Base-by-base conservation (phyloP, 2,888 invertebrate genomes). In the Spilarctia lutea region DNA sequence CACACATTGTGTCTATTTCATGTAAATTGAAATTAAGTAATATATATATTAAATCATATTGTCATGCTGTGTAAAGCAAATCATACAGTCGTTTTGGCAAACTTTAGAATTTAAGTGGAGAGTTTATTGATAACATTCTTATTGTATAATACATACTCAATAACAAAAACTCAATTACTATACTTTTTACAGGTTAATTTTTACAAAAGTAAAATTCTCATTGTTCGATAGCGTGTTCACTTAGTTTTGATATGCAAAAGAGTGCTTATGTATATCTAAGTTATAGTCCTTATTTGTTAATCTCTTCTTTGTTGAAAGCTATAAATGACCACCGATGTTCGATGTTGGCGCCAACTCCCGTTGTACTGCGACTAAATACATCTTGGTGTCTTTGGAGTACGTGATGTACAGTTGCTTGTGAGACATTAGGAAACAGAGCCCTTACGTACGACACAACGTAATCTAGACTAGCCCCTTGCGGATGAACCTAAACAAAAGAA, bases 391-490 rank as follows among this genome's bases (percentile, higher is more conserved):
- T 97, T 85, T 97, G 97, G 89, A 99, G 96, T 35, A 99, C 96
- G 80, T 96, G 96, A 92, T 98, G 98, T 24, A 99, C 97, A 81
- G 98, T 97, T 65, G 97, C 97, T 69, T 98, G 97, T 77, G 97
- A 96, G 70, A 98, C 94, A 82, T 96, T 96, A 3, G 97, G 96
- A 86, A 98, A 97, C 82, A 98, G 95, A 88, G 98, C 98, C 87
- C 98, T 98, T 35, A 99, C 97, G 93, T 99, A 99, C 16, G 98
- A 98, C 96, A 98, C 98, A 80, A 99, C 97, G 92, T 98, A 98
- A 91, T 98, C 98, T 3, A 98, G 96, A 76, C 98, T 98, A 2
- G 99, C 99, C 68, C 99, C 99, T 88, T 98, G 98, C 0, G 99
- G 99, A 94, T 99, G 99, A 63, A 99, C 98, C 93, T 98, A 94